These are phyloP conservation scores for Cylas formicarius DNA, from an alignment of 1,140 invertebrate genomes.

Conservation along the genomic window DNA sequence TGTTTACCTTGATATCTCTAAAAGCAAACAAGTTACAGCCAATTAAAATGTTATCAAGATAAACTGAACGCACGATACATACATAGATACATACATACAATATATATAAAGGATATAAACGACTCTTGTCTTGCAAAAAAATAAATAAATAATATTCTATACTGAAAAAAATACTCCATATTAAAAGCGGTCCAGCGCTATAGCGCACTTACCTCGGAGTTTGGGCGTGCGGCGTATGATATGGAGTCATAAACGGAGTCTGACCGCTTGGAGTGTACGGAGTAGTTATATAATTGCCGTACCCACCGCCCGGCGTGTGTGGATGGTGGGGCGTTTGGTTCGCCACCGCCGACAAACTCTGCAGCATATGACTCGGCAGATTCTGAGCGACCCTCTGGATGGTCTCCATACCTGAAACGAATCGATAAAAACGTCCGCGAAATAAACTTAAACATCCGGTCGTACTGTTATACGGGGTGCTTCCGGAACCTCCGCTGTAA, in stretches of 20 bases:
- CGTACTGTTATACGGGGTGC: constrained; percentile 31
- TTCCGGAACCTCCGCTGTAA: constrained; percentile 42
- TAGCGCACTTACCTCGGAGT: constrained; percentile 48
- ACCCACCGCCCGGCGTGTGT: constrained; percentile 53
- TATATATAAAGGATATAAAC: no score
- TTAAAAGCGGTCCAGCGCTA: not conserved
- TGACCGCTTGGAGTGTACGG: constrained; percentile 85
- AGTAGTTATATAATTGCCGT: constrained; percentile 50
- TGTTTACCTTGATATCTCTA: no score
- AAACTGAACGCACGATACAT: no score
- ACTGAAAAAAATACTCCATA: not conserved
- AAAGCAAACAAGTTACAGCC: no score
- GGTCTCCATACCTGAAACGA: constrained; percentile 52
- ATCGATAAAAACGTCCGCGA: no score
- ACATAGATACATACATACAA: no score
- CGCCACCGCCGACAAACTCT: constrained; percentile 59
- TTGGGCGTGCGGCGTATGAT: constrained; percentile 63
- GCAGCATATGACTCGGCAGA: constrained; percentile 65
- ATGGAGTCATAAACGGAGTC: constrained; percentile 86
- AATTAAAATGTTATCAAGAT: no score
- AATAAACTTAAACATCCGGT: no score
- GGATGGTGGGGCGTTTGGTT: constrained; percentile 62
- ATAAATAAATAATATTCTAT: not conserved
- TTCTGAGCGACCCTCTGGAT: constrained; percentile 68
- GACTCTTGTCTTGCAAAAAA: no score